A percentile compares a stretch with the other conserved stretches of the same genome.
phyloP scores from a whole-genome alignment of 2,888 invertebrate genomes.

The Spialia ferax region DNA sequence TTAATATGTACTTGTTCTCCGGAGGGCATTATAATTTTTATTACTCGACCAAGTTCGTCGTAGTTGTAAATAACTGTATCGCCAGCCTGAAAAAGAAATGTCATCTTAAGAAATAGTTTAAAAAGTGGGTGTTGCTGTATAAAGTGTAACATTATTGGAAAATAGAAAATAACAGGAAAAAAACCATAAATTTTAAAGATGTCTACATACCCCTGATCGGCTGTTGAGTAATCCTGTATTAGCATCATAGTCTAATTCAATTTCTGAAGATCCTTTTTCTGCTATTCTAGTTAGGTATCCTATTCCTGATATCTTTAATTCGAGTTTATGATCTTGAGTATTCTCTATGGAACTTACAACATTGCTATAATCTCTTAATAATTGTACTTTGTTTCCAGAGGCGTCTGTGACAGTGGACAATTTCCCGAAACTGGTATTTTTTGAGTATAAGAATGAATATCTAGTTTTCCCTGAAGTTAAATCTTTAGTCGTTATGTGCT shows the following conservation, averaged over 20 bases:
- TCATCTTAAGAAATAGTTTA: not conserved
- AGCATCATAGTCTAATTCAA: conserved; percentile 96
- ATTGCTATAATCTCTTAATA: conserved; percentile 96
- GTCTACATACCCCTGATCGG: conserved; percentile 90
- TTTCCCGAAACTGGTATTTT: conserved; percentile 98
- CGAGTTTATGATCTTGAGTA: conserved; percentile 97
- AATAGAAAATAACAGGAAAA: not conserved
- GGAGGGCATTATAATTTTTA: conserved; percentile 95
- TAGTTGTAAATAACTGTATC: conserved; percentile 97
- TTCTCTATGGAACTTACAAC: conserved; percentile 98
- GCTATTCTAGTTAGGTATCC: conserved; percentile 95
- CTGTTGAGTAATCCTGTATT: conserved; percentile 95
- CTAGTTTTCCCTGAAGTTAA: conserved; percentile 97
- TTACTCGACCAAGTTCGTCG: conserved; percentile 95
- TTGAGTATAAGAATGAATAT: conserved; percentile 98
- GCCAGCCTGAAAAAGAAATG: conserved; percentile 86
- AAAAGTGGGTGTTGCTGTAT: not conserved
- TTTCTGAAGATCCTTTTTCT: conserved; percentile 95
- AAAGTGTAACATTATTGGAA: too few species aligned
- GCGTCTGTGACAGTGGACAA: conserved; percentile 97
- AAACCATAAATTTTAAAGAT: not conserved
- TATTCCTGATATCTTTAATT: conserved; percentile 96
- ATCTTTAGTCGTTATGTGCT: conserved; percentile 98
- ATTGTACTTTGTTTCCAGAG: conserved; percentile 96
- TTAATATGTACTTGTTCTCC: conserved; percentile 94